phyloP scores from a whole-genome alignment of 53 echinoderm and acorn worm species.

The Holothuria scabra region DNA sequence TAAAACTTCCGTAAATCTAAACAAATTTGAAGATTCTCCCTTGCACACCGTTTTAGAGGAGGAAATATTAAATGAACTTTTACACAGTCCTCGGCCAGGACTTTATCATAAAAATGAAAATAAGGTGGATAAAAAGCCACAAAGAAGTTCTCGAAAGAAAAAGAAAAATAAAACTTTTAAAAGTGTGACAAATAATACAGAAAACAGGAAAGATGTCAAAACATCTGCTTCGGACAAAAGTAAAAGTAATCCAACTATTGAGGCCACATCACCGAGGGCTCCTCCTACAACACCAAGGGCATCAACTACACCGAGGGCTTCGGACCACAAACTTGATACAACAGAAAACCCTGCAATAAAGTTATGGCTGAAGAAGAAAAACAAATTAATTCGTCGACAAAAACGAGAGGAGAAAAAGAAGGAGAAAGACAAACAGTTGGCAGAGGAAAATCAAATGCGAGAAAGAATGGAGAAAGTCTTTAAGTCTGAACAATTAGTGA shows the following conservation, averaged over 20 bases:
- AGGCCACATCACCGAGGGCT: background rate
- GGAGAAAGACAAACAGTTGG: constrained; percentile 49
- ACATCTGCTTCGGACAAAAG: too few species aligned
- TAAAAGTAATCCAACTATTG: too few species aligned
- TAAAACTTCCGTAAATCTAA: background rate
- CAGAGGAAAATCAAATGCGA: constrained; percentile 12
- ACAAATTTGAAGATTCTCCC: constrained; percentile 13
- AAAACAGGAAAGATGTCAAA: constrained; percentile 15
- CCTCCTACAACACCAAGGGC: constrained; percentile 38
- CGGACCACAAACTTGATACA: constrained; percentile 67
- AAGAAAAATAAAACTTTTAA: constrained; percentile 23
- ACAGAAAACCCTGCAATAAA: constrained; percentile 69
- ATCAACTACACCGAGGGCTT: constrained; percentile 36
- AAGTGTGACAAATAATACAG: background rate
- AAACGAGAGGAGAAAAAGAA: constrained; percentile 52
- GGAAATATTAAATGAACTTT: constrained; percentile 65
- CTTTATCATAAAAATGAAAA: constrained; percentile 13
- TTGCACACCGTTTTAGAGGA: constrained; percentile 56
- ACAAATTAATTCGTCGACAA: constrained; percentile 66
- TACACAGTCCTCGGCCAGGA: constrained; percentile 70
- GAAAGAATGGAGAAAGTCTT: constrained; percentile 37
- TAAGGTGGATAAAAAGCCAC: background rate
- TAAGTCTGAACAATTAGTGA: constrained; percentile 50
- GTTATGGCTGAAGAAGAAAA: constrained; percentile 76
- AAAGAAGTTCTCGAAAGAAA: constrained; percentile 1